Conservation (phyloP, 2,113 vertebrate species). For the Gallinago undulata region DNA sequence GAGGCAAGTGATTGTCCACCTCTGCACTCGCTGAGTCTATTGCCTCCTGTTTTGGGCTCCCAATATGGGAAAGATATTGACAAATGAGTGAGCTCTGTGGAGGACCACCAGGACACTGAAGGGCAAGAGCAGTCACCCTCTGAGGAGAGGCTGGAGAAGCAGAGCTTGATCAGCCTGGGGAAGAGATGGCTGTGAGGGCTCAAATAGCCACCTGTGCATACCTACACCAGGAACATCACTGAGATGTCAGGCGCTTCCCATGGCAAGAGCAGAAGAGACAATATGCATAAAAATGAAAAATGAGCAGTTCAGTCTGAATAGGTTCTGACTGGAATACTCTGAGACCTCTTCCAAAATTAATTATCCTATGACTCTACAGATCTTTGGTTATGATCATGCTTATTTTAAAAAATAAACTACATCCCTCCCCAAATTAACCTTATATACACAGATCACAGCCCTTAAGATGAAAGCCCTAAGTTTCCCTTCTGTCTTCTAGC, state of each 20-base stretch:
- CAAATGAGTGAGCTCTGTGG: background rate
- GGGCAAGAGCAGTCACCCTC: background rate
- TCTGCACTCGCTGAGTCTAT: background rate
- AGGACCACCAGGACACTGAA: background rate
- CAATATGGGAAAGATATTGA: background rate
- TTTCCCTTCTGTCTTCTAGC: background rate
- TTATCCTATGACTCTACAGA: background rate
- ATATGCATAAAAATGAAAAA: background rate
- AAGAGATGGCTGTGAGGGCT: background rate
- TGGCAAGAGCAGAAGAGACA: background rate
- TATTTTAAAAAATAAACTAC: background rate
- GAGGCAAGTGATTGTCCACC: background rate
- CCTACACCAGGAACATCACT: background rate
- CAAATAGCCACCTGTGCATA: background rate
- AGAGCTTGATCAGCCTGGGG: background rate
- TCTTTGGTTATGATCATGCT: background rate
- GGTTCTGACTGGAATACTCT: background rate
- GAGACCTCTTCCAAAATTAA: background rate
- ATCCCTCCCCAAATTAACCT: background rate
- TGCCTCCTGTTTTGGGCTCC: background rate
- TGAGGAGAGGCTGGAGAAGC: background rate
- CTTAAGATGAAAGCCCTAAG: background rate
- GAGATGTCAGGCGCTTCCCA: background rate
- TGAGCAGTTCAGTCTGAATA: background rate
- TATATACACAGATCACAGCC: background rate